phyloP scores from a whole-genome alignment of 2,113 vertebrate species.

The Casuarius casuarius region DNA sequence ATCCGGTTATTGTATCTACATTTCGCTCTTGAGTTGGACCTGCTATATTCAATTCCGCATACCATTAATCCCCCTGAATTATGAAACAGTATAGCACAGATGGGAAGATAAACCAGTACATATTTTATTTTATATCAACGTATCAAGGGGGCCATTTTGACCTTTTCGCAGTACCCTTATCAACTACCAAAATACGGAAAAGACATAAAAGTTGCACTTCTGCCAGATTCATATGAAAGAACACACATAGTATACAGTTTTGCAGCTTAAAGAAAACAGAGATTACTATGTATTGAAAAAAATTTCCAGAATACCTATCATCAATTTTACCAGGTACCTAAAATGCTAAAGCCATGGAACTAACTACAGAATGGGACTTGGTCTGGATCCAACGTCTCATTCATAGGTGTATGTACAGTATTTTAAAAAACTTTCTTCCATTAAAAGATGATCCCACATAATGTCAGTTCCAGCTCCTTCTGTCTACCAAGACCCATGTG shows the following conservation, averaged over 20 bases:
- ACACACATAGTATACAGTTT: accelerated
- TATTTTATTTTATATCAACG: accelerated
- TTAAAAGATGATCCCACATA: accelerated
- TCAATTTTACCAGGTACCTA: accelerated
- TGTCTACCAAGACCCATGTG: accelerated
- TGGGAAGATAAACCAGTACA: accelerated
- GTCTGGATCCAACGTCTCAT: neutral
- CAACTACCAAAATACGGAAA: accelerated
- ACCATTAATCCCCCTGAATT: no score
- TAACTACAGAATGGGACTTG: accelerated
- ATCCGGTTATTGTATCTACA: neutral
- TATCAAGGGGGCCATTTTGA: accelerated
- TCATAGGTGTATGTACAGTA: accelerated
- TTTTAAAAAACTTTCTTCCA: neutral
- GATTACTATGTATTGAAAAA: accelerated
- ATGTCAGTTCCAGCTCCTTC: neutral
- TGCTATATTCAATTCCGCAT: accelerated
- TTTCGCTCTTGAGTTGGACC: accelerated
- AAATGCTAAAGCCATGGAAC: accelerated
- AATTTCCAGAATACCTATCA: neutral
- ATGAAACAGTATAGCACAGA: accelerated
- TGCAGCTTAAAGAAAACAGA: accelerated
- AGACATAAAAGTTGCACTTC: accelerated
- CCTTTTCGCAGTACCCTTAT: accelerated
- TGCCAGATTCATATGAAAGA: neutral